phyloP scores from a whole-genome alignment of 2,888 invertebrate genomes.

The Leucophora obtusa region DNA sequence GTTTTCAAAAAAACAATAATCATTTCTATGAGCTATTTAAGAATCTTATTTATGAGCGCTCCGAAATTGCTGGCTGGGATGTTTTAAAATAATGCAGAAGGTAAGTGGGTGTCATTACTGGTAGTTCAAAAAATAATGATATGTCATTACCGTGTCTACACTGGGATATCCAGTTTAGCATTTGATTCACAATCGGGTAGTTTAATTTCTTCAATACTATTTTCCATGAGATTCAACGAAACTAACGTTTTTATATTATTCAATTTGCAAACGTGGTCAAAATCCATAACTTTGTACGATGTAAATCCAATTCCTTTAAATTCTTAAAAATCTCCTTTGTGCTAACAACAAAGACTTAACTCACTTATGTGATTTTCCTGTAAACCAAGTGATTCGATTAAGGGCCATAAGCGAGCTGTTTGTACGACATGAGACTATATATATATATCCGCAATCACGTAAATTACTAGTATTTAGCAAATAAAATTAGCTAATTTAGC shows the following conservation, averaged over 20 bases:
- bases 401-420: slow-evolving; percentile 86
- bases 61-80: no score
- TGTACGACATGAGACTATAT: slow-evolving; percentile 86
- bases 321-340: slow-evolving; percentile 75
- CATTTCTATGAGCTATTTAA: no score
- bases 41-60: no score
- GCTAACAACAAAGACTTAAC: slow-evolving; percentile 80
- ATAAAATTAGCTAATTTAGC: no score
- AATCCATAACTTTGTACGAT: slow-evolving; percentile 87
- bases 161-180: slow-evolving; percentile 80
- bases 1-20: no score
- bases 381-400: slow-evolving; percentile 83
- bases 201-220: slow-evolving; percentile 80
- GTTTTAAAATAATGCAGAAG: no score
- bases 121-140: no score
- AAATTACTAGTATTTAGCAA: no score
- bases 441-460: slow-evolving; percentile 82
- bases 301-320: slow-evolving; percentile 82
- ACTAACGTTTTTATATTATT: slow-evolving; percentile 82
- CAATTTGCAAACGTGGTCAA: slow-evolving; percentile 89
- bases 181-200: slow-evolving; percentile 80
- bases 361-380: slow-evolving; percentile 86
- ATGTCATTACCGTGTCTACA: no score
- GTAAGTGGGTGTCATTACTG: no score
- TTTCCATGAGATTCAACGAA: slow-evolving; percentile 82